Evolutionary conservation across 2,797 vertebrate species (phyloP), one percentile per base, ranked within the genome.

Genomic region (Poeciliopsis gracilis): DNA sequence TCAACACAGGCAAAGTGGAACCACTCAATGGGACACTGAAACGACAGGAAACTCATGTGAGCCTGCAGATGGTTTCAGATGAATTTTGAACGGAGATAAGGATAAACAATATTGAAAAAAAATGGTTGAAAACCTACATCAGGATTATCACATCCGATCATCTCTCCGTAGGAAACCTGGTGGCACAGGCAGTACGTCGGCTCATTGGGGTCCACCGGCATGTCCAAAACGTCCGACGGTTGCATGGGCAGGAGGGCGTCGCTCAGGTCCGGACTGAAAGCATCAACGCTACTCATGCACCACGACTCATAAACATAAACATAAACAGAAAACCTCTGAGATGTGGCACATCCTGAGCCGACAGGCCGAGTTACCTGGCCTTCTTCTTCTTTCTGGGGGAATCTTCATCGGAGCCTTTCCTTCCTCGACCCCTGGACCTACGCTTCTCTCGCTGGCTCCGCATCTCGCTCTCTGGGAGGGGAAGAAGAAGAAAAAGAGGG

Each of bases 1-100:
- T 99, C 97, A 86, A 99, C 98, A 69, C 98, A 99, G 59, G 98
- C 97, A 53, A 99, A 99, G 92, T 99, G 98, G 92, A 99, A 99
- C 98, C 98, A 99, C 82, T 99, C 98, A 3, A 99, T 99, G 0
- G 98, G 98, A 94, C 98, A 99, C 98, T 99, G 59, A 15, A 77
- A 61, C 15, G 2, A 83, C 30, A 5, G 80, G 76, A 78, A 78
- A 81, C 84, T 28, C 69, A 33, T 0, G 5, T 77, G 10, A 75
- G 38, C 5, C 20, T 78, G 41, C 33, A 2, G 69, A 63, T 33
- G 23, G 41, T 2, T 77, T 12, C 20, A 20, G 0, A 20, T 71
- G 2, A 76, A 77, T 36, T n/a, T 63, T 15, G 12, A 2, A 8
- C 1, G 3, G 25, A 71, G 20, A 61, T 33, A 71, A 55, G 13